Evolutionary conservation across 2,797 vertebrate genomes (phyloP), one percentile per base, ranked within the genome.

Genomic region (Gila robusta): DNA sequence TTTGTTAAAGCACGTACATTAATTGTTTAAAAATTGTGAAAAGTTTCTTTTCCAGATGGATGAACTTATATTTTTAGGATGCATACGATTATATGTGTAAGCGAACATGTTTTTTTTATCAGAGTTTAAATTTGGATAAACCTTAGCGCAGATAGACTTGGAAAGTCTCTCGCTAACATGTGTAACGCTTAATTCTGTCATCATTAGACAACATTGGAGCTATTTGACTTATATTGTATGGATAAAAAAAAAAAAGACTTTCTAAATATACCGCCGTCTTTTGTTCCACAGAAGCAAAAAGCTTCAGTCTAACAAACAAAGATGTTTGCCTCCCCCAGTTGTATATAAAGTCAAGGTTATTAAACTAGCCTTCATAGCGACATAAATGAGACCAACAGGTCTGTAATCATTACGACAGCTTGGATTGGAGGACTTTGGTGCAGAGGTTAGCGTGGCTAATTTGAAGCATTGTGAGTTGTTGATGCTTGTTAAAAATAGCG

Each of bases 401-500:
- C 82, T 77, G 62, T 78, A 39, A 56, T 84, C 47, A 69, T 67
- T 67, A 84, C 52, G 44, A 77, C 35, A 54, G 47, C 47, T 41
- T 56, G 82, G 47, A 78, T 69, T 41, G 39, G 44, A 84, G 47
- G 72, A 77, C 44, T 54, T 52, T 49, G 35, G 73, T 54, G 49
- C 73, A 84, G 47, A 84, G 73, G 82, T 84, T 23, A 69, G 17
- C 32, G 21, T 9, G 17, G 72, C 23, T 84, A 69, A 78, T 77
- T 69, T 78, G 73, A 84, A 54, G 44, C 73, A 84, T 56, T 54
- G 73, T 77, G 82, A 74, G 62, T 54, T 77, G 82, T 49, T 62
- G 14, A 76, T 26, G 71, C 59, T 19, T 47, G 78, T 56, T 77
- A 84, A 54, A 77, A 84, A 77, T 78, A 78, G 73, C 35, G 26